phyloP scores from a whole-genome alignment of 2,113 vertebrate species.

The Brienomyrus longianalis region DNA sequence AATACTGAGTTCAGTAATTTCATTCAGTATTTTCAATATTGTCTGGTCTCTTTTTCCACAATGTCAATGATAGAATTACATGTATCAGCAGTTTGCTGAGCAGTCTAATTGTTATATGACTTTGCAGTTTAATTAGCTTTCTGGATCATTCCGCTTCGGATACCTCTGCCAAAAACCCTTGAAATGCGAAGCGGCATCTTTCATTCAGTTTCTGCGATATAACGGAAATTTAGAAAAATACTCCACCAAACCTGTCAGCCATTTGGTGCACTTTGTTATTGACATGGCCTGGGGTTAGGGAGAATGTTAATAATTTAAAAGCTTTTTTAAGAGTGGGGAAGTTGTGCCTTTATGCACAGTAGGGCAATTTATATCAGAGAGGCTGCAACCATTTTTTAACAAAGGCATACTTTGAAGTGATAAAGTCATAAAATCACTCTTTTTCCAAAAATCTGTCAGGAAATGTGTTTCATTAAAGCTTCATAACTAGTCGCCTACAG shows the following conservation, averaged over 20 bases:
- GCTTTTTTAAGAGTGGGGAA: not conserved
- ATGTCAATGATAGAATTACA: not conserved
- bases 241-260: not conserved
- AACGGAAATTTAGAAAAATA: not conserved
- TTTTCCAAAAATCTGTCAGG: not conserved
- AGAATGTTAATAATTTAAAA: not conserved
- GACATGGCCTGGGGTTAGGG: not conserved
- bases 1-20: not conserved
- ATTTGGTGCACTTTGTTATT: not conserved
- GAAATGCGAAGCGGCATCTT: not conserved
- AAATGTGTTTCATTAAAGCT: not conserved
- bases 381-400: not conserved
- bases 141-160: not conserved
- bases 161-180: not conserved
- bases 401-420: not conserved
- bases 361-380: not conserved
- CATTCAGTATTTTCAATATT: not conserved
- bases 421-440: not conserved
- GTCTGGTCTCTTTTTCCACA: not conserved
- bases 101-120: not conserved
- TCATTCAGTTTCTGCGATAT: not conserved
- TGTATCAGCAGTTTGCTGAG: not conserved
- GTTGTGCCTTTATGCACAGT: not conserved
- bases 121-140: not conserved
- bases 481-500: not conserved